Evolutionary conservation across 2,888 invertebrate genomes (phyloP), one percentile per base, ranked within the genome.

Genomic region (Phyto melanocephala): DNA sequence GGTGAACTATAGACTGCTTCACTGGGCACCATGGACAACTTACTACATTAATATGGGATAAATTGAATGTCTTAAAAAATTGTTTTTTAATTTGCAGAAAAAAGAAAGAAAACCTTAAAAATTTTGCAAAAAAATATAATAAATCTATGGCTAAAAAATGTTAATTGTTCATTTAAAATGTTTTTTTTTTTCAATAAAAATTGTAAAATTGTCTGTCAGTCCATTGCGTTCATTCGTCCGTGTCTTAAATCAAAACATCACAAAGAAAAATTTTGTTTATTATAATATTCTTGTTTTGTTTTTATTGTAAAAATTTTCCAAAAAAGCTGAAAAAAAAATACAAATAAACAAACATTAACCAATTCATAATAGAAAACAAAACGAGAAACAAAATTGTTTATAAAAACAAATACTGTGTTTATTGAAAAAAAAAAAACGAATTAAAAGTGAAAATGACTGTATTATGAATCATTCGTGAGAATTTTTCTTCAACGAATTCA

Each of bases 391-490:
- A 50, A 28, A 35, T 52, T 40, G 50, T 10, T 13, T 24, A 58
- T 24, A 33, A 33, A 35, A 47, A 22, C 24, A 60, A 33, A 71
- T 28, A 22, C 15, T 37, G 54, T 24, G 33, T 56, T 42, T 52
- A 3, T 5, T 28, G 11, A 24, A 24, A 3, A 1, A 65, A 70
- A 40, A 17, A 58, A 74, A 75, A 65, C 2, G 28, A 71, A 71
- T 60, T 68, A 72, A 72, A 81, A 77, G 71, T 72, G 77, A 81
- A 81, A 81, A 77, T 72, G 62, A 68, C 50, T 68, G 47, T 68
- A 24, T 13, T 17, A 77, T 81, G 81, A 81, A 54, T 81, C 81
- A 81, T 70, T 22, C 28, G 13, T 33, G 37, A 68, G 67, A 62
- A 83, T 75, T 79, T 72, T 74, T 65, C 54, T 52, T 56, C 35